phyloP scores from a whole-genome alignment of 2,888 invertebrate genomes.

The Microplitis deprimator region DNA sequence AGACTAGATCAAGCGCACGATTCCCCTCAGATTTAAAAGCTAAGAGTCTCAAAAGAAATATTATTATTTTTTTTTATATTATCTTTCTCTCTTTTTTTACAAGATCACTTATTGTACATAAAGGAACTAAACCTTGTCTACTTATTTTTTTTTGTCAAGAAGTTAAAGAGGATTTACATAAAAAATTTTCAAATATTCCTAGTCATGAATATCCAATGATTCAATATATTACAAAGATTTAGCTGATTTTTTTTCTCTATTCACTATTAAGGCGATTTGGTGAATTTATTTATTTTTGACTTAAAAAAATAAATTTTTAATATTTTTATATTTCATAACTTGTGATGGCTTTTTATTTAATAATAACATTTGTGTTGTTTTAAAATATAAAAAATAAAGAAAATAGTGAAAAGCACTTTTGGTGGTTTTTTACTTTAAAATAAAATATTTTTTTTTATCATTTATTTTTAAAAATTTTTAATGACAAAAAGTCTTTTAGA shows the following conservation, averaged over 20 bases:
- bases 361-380: neutral
- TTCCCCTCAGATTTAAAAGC: slow-evolving; percentile 21
- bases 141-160: neutral
- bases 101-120: neutral
- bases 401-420: too few species aligned
- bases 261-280: neutral
- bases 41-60: neutral
- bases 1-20: slow-evolving; percentile 37
- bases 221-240: neutral
- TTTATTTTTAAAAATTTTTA: neutral
- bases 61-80: neutral
- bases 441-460: too few species aligned
- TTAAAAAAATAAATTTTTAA: too few species aligned
- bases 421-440: too few species aligned
- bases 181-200: neutral
- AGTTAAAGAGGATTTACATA: neutral
- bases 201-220: neutral
- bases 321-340: neutral
- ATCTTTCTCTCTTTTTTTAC: neutral
- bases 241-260: neutral
- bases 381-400: too few species aligned
- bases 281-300: neutral
- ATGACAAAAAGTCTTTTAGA: neutral
- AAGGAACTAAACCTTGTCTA: neutral
- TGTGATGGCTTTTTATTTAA: neutral